Conservation (phyloP, 2,797 vertebrate genomes). For the Takifugu rubripes region DNA sequence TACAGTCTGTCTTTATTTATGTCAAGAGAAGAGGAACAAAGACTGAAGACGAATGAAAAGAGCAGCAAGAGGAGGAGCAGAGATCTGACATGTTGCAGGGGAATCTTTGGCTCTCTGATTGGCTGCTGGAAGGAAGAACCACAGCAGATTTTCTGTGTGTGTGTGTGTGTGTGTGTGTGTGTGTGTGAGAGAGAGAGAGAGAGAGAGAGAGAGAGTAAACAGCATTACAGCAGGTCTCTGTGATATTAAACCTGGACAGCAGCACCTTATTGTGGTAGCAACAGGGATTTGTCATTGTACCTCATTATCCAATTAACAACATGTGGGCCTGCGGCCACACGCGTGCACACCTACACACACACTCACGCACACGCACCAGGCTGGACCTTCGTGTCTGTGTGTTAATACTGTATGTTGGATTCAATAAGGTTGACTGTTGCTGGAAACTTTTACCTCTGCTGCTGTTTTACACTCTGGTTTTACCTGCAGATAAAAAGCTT, state of each 20-base stretch:
- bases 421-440: slow-evolving; percentile 49
- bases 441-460: slow-evolving; percentile 54
- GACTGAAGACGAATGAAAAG: not conserved
- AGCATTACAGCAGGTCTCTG: slow-evolving; percentile 75
- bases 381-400: slow-evolving; percentile 13
- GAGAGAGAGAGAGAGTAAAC: slow-evolving; percentile 65
- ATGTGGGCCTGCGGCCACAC: slow-evolving; percentile 62
- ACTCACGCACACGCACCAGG: slow-evolving; percentile 22
- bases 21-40: not conserved
- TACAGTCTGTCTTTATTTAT: no score
- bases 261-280: slow-evolving; percentile 97
- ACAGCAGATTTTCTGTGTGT: slow-evolving; percentile 73
- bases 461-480: slow-evolving; percentile 25
- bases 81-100: slow-evolving; percentile 16
- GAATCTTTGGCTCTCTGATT: slow-evolving; percentile 83
- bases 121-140: slow-evolving; percentile 84
- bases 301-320: slow-evolving; percentile 98
- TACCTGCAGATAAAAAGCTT: slow-evolving; percentile 6
- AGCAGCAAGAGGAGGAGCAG: not conserved
- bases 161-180: slow-evolving; percentile 39
- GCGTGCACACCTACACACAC: slow-evolving; percentile 29
- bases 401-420: slow-evolving; percentile 36
- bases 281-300: slow-evolving; percentile 99
- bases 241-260: slow-evolving; percentile 99
- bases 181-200: slow-evolving; percentile 47